Conservation (phyloP, 30 jellyfish, hydroid and myxozoan species). For the Sanderia malayensis region DNA sequence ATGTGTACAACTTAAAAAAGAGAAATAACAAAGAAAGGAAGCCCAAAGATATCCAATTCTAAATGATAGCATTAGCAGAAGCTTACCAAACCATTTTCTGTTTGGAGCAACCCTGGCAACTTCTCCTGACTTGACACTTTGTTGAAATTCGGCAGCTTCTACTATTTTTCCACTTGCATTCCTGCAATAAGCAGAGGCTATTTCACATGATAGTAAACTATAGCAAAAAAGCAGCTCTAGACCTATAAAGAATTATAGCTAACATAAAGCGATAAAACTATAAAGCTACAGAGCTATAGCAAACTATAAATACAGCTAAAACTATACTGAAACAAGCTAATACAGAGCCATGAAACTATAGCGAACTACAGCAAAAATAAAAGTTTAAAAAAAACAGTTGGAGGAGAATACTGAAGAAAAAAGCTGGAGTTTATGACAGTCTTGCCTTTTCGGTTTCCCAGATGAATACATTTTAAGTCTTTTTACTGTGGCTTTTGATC, state of each 20-base stretch:
- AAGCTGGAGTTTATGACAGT: background rate
- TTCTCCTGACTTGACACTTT: conserved; percentile 87
- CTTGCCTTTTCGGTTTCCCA: conserved; percentile 90
- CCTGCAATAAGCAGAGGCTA: conserved; percentile 51
- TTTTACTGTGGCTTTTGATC: conserved; percentile 86
- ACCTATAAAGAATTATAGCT: background rate
- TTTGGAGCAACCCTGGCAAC: conserved; percentile 99
- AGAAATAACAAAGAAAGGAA: too few species aligned
- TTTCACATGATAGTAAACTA: too few species aligned
- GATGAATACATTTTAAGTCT: conserved; percentile 88
- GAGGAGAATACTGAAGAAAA: too few species aligned
- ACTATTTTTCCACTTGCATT: conserved; percentile 76
- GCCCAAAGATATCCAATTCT: too few species aligned
- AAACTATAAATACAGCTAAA: background rate
- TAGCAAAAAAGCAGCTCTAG: too few species aligned
- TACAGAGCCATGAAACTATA: background rate
- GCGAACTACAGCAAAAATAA: background rate
- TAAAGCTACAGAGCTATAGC: background rate
- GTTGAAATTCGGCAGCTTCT: conserved; percentile 91
- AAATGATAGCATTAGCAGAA: too few species aligned
- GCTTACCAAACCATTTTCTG: conserved; percentile 98
- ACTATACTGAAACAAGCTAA: background rate
- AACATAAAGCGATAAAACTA: background rate
- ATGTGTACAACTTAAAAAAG: too few species aligned
- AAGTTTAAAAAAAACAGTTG: too few species aligned